Percentiles rank a stretch among this genome's conserved stretches.
Evolutionary conservation across 2,888 invertebrate genomes (phyloP).

Genomic region (Pheosia gnoma): DNA sequence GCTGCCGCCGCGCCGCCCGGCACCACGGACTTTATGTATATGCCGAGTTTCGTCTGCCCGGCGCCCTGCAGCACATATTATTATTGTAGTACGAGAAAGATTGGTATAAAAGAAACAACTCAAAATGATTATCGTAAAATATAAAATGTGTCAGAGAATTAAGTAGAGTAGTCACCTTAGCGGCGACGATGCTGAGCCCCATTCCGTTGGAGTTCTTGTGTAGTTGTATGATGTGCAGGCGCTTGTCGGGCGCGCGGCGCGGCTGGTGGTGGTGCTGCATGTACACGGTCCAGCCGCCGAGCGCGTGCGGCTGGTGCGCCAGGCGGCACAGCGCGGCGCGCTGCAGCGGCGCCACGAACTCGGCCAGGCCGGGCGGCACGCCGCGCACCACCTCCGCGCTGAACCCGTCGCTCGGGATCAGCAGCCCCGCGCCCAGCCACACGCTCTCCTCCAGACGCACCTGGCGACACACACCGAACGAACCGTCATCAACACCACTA

Average conservation of each 20-base stretch:
- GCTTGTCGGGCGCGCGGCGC: conserved; percentile 65
- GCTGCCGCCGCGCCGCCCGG: conserved; percentile 96
- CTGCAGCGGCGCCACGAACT: conserved; percentile 93
- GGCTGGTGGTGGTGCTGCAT: conserved; percentile 89
- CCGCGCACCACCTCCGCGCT: conserved; percentile 98
- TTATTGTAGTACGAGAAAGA: neutral
- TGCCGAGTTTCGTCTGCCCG: conserved; percentile 90
- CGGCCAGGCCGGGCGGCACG: conserved; percentile 95
- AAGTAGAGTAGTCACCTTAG: conserved; percentile 86
- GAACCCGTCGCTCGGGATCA: conserved; percentile 98
- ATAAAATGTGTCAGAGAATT: too few relatives aligned
- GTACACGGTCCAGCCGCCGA: conserved; percentile 98
- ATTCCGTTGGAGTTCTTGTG: conserved; percentile 98
- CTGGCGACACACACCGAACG: conserved; percentile 28
- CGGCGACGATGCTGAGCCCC: conserved; percentile 99
- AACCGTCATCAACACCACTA: too few relatives aligned
- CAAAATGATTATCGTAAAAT: neutral
- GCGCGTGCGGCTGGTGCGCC: conserved; percentile 94
- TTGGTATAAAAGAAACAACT: neutral
- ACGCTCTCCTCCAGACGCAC: conserved; percentile 96
- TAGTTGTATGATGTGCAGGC: conserved; percentile 92
- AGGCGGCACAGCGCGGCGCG: conserved; percentile 94
- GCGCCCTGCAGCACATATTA: conserved; percentile 59
- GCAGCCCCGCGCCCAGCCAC: conserved; percentile 93
- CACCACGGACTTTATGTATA: conserved; percentile 99